phyloP scores from a whole-genome alignment of 2,888 invertebrate genomes.

The Drosophila paucipuncta region DNA sequence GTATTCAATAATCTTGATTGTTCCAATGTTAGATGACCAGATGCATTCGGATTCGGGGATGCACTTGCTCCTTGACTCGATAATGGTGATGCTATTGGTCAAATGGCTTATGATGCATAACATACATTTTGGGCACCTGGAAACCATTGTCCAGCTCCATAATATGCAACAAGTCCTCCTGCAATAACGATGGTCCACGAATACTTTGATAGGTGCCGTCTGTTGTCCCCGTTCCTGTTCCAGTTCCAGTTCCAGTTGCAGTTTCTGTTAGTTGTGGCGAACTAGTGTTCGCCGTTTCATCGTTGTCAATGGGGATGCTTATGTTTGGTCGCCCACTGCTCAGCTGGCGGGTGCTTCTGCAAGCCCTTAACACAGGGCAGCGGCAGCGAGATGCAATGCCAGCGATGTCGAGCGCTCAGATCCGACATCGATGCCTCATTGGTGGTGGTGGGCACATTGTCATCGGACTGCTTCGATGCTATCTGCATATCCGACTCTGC shows the following conservation, averaged over 20 bases:
- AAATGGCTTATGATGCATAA: neutral
- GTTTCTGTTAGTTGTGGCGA: neutral
- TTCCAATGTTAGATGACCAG: neutral
- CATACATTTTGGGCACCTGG: neutral
- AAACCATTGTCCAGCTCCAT: slow-evolving; percentile 25
- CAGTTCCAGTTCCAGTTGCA: neutral
- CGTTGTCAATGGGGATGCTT: slow-evolving; percentile 11
- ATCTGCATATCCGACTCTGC: slow-evolving; percentile 44
- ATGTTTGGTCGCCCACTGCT: neutral
- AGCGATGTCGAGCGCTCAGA: slow-evolving; percentile 18
- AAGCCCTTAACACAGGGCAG: slow-evolving; percentile 45
- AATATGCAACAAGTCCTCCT: slow-evolving; percentile 39
- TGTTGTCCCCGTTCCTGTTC: neutral
- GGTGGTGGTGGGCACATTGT: slow-evolving; percentile 48
- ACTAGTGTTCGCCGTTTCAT: neutral
- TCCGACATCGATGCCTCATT: neutral
- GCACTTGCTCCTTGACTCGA: slow-evolving; percentile 11
- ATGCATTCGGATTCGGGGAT: slow-evolving; percentile 9
- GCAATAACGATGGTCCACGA: slow-evolving; percentile 30
- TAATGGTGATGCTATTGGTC: neutral
- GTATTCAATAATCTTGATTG: neutral
- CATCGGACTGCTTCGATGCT: slow-evolving; percentile 25
- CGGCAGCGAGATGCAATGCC: slow-evolving; percentile 48
- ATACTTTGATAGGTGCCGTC: slow-evolving; percentile 23
- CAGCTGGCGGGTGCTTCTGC: slow-evolving; percentile 2